phyloP scores from a whole-genome alignment of 2,797 vertebrate species.

The Alosa sapidissima region DNA sequence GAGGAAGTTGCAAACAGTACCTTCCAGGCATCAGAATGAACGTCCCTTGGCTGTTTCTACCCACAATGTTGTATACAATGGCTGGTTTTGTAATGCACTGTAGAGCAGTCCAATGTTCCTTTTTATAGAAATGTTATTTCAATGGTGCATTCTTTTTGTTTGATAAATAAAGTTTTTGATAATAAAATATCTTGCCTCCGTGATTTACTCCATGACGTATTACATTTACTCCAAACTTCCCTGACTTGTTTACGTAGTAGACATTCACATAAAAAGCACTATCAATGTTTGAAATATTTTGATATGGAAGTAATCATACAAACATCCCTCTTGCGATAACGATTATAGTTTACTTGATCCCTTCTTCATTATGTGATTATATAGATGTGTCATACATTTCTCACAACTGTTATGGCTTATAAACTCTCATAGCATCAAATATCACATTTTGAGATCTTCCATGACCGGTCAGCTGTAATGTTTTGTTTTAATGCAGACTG shows the following conservation, averaged over 20 bases:
- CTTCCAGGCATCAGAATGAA: constrained; percentile 62
- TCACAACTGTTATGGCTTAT: no score
- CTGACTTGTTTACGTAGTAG: not conserved
- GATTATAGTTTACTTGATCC: no score
- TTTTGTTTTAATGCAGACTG: not conserved
- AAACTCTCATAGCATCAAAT: not conserved
- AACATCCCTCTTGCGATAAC: no score
- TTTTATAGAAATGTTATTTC: constrained; percentile 97
- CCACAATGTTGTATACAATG: constrained; percentile 87
- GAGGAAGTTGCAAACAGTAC: constrained; percentile 66
- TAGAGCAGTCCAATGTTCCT: constrained; percentile 90
- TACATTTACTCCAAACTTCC: not conserved
- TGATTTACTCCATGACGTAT: not conserved
- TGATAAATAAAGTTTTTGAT: constrained; percentile 98
- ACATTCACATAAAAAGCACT: not conserved
- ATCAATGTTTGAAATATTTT: not conserved
- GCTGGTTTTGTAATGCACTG: constrained; percentile 93
- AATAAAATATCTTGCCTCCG: constrained; percentile 70
- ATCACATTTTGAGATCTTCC: not conserved
- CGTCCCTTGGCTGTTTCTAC: constrained; percentile 81
- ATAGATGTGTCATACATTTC: no score
- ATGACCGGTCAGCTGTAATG: no score
- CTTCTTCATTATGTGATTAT: no score
- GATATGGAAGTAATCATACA: no score
- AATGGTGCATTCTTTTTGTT: constrained; percentile 93